These are phyloP conservation scores for Caenorhabditis wallacei DNA, from an alignment of 2,888 invertebrate species.

Conservation along the genomic window DNA sequence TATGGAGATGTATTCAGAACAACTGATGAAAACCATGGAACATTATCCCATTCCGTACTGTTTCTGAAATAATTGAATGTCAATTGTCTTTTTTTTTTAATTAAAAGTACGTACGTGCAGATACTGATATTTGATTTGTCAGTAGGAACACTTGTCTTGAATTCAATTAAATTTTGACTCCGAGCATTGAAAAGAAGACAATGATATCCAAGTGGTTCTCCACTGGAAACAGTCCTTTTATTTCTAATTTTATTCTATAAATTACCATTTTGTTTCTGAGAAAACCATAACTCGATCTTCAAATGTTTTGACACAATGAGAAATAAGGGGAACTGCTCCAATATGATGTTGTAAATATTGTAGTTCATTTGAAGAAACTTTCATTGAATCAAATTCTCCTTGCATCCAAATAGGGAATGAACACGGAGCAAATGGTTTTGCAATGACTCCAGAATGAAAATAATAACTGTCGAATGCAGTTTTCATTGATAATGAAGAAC, in stretches of 20 bases:
- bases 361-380: conserved; percentile 67
- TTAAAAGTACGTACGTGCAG: conserved; percentile 58
- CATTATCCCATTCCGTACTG: conserved; percentile 55
- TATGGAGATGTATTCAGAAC: conserved; percentile 64
- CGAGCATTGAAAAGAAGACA: conserved; percentile 77
- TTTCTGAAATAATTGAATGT: conserved; percentile 47
- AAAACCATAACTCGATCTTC: conserved; percentile 75
- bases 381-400: conserved; percentile 75
- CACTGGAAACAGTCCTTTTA: conserved; percentile 66
- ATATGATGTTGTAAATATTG: conserved; percentile 66
- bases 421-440: conserved; percentile 72
- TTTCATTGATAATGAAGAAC: conserved; percentile 63
- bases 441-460: conserved; percentile 57
- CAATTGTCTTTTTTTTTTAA: not conserved
- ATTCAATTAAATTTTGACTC: conserved; percentile 77
- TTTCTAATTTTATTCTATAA: not conserved
- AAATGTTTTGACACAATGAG: conserved; percentile 74
- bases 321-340: conserved; percentile 71
- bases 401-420: conserved; percentile 76
- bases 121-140: conserved; percentile 62
- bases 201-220: conserved; percentile 77
- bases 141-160: conserved; percentile 73
- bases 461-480: conserved; percentile 68
- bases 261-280: conserved; percentile 76
- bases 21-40: conserved; percentile 68